These are phyloP conservation scores for Lycaon pictus DNA, from an alignment of 2,113 vertebrate species.

Conservation along the genomic window DNA sequence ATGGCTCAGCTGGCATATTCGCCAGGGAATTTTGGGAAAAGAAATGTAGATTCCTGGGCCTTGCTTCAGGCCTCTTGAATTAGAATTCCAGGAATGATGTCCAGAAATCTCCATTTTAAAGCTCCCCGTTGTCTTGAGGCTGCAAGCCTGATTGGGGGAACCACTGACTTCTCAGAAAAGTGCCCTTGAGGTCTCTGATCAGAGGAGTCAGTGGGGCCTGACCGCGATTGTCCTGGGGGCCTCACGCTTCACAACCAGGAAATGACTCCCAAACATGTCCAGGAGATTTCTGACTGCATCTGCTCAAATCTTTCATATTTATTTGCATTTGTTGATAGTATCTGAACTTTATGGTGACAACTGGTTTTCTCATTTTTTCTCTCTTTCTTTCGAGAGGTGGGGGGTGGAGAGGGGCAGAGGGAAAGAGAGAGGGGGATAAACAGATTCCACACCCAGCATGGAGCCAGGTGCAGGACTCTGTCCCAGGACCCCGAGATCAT, in stretches of 20 bases:
- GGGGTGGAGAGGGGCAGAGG: neutral
- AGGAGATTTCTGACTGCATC: neutral
- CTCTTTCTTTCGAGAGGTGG: neutral
- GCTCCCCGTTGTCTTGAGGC: neutral
- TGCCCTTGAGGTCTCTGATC: neutral
- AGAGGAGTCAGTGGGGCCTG: neutral
- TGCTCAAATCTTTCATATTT: neutral
- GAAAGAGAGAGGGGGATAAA: neutral
- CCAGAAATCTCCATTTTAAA: conserved; percentile 21
- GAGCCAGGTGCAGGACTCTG: neutral
- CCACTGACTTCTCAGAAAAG: conserved; percentile 20
- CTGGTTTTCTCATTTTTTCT: neutral
- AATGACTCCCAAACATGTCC: neutral
- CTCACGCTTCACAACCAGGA: neutral
- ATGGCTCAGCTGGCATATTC: neutral
- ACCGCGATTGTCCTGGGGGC: neutral
- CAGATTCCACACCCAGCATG: neutral
- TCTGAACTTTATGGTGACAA: neutral
- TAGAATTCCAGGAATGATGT: neutral
- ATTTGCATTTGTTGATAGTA: neutral
- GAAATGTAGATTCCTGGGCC: neutral
- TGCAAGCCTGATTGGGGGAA: neutral
- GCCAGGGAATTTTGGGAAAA: conserved; percentile 13
- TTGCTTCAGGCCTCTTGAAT: neutral
- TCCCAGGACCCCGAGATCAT: neutral